A percentile compares a stretch with the other conserved stretches of the same genome.
These are phyloP conservation scores for Tipula confusa DNA, from an alignment of 2,888 invertebrate genomes.

Conservation along the genomic window DNA sequence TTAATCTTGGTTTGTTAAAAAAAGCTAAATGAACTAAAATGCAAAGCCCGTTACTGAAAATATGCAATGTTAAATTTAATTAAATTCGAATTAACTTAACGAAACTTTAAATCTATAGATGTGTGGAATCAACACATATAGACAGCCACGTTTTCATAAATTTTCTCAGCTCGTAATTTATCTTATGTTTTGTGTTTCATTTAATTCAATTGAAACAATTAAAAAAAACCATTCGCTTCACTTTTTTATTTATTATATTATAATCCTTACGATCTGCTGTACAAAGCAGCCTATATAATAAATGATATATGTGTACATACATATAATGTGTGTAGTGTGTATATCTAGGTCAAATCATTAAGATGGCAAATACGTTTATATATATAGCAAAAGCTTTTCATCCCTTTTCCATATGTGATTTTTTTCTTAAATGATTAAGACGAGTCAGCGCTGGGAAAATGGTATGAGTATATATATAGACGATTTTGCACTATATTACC, in stretches of 20 bases:
- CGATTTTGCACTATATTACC: background rate
- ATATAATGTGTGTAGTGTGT: background rate
- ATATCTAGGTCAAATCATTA: background rate
- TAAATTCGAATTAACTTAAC: no score
- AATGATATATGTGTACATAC: background rate
- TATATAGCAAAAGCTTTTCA: background rate
- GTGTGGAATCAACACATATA: no score
- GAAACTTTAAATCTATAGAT: no score
- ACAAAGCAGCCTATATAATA: background rate
- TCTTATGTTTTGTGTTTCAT: background rate
- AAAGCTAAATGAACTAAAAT: no score
- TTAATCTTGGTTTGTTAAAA: no score
- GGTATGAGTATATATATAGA: no score
- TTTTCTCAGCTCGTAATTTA: no score
- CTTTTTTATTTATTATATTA: background rate
- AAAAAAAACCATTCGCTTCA: background rate
- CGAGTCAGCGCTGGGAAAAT: no score
- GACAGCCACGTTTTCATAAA: no score
- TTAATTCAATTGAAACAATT: background rate
- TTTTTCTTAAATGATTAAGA: background rate
- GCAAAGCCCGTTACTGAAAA: no score
- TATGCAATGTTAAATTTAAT: no score
- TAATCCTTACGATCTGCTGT: background rate
- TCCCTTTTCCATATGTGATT: background rate
- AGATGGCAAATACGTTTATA: background rate